Conservation (phyloP, 2,888 invertebrate genomes). For the Drosophila testacea region DNA sequence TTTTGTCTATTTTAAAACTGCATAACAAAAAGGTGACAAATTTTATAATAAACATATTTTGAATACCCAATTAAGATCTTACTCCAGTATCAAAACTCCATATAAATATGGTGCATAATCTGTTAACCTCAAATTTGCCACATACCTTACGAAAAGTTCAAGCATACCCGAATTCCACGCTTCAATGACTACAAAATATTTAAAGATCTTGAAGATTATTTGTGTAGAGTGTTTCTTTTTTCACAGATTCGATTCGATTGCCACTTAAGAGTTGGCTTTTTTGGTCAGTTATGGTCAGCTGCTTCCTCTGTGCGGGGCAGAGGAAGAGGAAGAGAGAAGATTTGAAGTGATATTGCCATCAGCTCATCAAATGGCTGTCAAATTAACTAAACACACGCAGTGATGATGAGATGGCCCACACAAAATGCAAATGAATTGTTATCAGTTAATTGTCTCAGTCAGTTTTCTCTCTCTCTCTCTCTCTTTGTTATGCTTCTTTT, state of each 20-base stretch:
- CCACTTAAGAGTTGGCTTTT: slow-evolving; percentile 46
- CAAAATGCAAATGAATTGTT: slow-evolving; percentile 73
- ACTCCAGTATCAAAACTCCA: too few species aligned
- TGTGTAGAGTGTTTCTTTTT: slow-evolving; percentile 46
- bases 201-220: slow-evolving; percentile 47
- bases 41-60: too few species aligned
- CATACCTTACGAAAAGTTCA: not conserved
- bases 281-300: slow-evolving; percentile 5
- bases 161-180: not conserved
- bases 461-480: slow-evolving; percentile 6
- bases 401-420: slow-evolving; percentile 47
- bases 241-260: slow-evolving; percentile 46
- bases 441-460: slow-evolving; percentile 63
- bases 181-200: not conserved
- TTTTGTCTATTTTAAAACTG: too few species aligned
- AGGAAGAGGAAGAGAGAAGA: not conserved
- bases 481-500: not conserved
- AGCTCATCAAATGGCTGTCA: slow-evolving; percentile 67
- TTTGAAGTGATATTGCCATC: slow-evolving; percentile 33
- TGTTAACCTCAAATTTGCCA: not conserved
- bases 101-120: too few species aligned
- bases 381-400: slow-evolving; percentile 68
- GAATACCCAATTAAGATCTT: too few species aligned
- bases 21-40: too few species aligned
- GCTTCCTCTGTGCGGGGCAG: slow-evolving; percentile 1